A percentile compares a stretch with the other conserved stretches of the same genome.
Conservation (phyloP, 2,113 vertebrate genomes). For the Polyodon spathula region DNA sequence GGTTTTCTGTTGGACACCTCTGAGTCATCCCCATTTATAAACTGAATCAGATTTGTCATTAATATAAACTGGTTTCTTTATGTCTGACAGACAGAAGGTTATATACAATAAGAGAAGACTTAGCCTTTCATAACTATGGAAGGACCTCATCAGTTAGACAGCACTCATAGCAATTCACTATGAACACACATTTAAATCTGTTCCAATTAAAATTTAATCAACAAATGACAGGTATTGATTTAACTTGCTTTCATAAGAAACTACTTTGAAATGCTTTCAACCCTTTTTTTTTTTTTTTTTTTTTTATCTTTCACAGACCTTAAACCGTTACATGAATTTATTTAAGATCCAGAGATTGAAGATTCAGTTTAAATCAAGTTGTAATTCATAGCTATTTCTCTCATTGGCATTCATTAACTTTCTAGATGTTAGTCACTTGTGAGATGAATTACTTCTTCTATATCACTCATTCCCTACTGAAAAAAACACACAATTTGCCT, state of each 20-base stretch:
- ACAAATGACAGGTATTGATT: not conserved
- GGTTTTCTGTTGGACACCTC: not conserved
- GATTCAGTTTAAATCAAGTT: too few relatives aligned
- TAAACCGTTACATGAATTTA: not conserved
- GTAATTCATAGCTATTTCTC: too few relatives aligned
- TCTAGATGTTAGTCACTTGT: too few relatives aligned
- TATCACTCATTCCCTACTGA: too few relatives aligned
- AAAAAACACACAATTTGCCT: too few relatives aligned
- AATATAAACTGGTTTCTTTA: conserved; percentile 1
- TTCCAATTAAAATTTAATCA: not conserved
- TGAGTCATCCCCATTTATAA: not conserved
- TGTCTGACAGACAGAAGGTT: not conserved
- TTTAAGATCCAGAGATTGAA: too few relatives aligned
- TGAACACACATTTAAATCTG: conserved; percentile 7
- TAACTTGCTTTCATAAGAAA: not conserved
- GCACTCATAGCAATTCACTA: not conserved
- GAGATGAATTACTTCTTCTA: too few relatives aligned
- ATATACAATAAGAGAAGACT: conserved; percentile 6
- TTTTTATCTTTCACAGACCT: not conserved
- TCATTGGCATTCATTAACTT: too few relatives aligned
- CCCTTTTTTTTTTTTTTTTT: not conserved
- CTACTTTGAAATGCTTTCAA: not conserved
- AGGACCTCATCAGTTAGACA: conserved; percentile 3
- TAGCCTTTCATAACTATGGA: conserved; percentile 4
- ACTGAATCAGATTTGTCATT: conserved; percentile 8